These are phyloP conservation scores for Cynopterus sphinx DNA, from an alignment of 2,797 vertebrate genomes.

Conservation along the genomic window DNA sequence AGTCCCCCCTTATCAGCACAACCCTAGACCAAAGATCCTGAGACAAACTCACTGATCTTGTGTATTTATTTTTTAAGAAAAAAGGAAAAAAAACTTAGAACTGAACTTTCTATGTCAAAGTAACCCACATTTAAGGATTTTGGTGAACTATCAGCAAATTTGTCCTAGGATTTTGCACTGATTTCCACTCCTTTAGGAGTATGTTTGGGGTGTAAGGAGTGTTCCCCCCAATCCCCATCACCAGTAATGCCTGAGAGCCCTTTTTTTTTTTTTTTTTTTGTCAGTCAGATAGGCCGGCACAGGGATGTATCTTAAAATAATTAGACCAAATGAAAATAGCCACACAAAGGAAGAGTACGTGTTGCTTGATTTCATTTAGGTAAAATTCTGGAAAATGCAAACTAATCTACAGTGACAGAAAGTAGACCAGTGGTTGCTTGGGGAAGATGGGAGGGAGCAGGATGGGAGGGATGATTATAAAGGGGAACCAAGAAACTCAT, in stretches of 20 bases:
- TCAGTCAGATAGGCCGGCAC: neutral
- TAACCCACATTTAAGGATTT: neutral
- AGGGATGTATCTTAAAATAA: neutral
- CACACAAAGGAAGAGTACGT: neutral
- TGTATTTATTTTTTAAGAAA: neutral
- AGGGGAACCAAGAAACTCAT: neutral
- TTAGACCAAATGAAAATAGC: neutral
- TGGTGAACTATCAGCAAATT: neutral
- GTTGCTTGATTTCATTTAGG: neutral
- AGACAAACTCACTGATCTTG: neutral
- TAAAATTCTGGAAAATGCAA: neutral
- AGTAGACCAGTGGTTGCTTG: neutral
- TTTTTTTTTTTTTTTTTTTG: neutral
- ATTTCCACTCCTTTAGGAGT: neutral
- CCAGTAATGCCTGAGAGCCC: neutral
- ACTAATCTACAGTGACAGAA: neutral
- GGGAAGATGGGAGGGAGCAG: neutral
- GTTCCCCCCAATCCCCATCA: accelerated
- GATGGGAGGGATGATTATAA: neutral
- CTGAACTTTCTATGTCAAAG: neutral
- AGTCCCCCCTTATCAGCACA: neutral
- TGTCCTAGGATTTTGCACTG: neutral
- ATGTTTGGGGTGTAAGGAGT: neutral
- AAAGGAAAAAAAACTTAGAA: neutral
- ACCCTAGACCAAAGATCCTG: neutral